These are phyloP conservation scores for Austrolebias charrua DNA, from an alignment of 2,797 vertebrate species.

Conservation along the genomic window DNA sequence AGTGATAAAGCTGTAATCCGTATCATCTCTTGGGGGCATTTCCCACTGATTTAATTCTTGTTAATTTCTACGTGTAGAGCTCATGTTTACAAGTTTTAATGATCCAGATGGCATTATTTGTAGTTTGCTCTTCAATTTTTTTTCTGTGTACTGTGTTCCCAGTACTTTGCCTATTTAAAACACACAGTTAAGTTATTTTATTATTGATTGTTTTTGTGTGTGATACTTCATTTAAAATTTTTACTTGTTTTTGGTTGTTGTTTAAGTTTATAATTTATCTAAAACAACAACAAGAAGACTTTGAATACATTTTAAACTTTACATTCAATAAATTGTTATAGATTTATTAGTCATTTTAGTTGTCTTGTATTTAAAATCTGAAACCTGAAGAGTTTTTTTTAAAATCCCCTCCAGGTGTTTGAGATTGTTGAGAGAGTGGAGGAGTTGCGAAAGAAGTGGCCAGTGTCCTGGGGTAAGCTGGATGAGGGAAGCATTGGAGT, in stretches of 20 bases:
- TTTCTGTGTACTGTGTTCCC: not conserved
- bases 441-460: conserved; percentile 97
- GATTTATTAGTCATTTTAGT: no score
- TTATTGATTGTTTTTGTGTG: not conserved
- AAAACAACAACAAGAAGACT: not conserved
- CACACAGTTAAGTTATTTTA: not conserved
- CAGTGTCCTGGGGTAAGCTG: conserved; percentile 96
- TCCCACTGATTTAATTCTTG: not conserved
- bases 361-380: not conserved
- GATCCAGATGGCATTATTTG: not conserved
- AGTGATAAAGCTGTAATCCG: not conserved
- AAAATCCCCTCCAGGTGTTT: conserved; percentile 85
- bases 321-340: no score
- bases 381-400: no score
- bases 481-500: conserved; percentile 98
- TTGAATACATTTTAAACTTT: no score
- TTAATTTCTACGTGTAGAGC: not conserved
- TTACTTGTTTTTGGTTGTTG: no score
- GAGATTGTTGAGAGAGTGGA: conserved; percentile 98
- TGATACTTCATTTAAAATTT: not conserved
- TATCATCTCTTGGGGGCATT: not conserved
- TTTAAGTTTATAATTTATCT: not conserved
- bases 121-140: not conserved
- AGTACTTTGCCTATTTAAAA: not conserved
- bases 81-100: not conserved